Percentiles rank a stretch among this genome's conserved stretches.
Conservation (phyloP, 2,113 vertebrate species). For the Acinonyx jubatus region DNA sequence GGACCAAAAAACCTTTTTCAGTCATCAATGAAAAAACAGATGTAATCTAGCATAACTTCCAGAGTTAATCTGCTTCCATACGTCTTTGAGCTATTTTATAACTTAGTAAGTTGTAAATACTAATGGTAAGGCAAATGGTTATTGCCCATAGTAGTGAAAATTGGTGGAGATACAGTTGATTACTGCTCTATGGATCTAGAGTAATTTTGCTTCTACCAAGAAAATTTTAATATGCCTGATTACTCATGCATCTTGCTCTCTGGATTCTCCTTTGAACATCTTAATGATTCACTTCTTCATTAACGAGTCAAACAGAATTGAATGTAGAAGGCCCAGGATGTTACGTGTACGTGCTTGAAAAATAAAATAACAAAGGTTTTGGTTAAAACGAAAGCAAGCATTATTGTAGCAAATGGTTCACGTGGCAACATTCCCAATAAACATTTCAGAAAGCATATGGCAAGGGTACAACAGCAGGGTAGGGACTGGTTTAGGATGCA, state of each 20-base stretch:
- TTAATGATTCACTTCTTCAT: background rate
- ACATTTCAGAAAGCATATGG: background rate
- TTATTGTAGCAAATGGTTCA: slow-evolving; percentile 16
- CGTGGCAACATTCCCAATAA: background rate
- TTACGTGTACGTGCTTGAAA: background rate
- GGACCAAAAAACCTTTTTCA: background rate
- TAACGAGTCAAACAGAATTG: slow-evolving; percentile 5
- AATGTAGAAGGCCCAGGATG: background rate
- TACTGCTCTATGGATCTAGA: background rate
- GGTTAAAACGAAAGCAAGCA: slow-evolving; percentile 14
- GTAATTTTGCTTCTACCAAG: background rate
- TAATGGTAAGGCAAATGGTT: background rate
- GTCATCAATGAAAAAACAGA: background rate
- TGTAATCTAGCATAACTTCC: background rate
- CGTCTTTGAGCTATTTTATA: background rate
- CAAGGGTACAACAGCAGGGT: background rate
- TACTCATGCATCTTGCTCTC: background rate
- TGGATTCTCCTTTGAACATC: background rate
- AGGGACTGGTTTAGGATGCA: background rate
- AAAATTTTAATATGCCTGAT: background rate
- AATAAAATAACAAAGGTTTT: background rate
- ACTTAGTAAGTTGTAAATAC: background rate
- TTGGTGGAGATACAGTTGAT: background rate
- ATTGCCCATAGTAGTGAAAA: background rate
- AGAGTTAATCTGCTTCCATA: background rate